phyloP scores from a whole-genome alignment of 2,888 invertebrate genomes.

The Keiferia lycopersicella region DNA sequence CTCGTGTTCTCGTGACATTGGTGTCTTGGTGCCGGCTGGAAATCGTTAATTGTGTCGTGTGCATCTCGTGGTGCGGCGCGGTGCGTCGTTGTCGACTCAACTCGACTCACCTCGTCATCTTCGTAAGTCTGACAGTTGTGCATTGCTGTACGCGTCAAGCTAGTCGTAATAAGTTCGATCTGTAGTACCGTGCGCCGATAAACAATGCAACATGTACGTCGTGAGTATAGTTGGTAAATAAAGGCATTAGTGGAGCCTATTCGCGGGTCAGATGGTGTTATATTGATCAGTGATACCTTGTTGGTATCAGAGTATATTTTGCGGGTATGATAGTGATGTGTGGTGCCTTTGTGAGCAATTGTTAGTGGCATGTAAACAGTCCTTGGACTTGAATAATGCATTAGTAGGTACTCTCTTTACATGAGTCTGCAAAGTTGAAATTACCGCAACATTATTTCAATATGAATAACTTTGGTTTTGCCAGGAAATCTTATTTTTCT shows the following conservation, averaged over 20 bases:
- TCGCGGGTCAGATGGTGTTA: constrained; percentile 24
- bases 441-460: not conserved
- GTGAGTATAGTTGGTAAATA: constrained; percentile 60
- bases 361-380: constrained; percentile 18
- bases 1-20: constrained; percentile 45
- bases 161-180: constrained; percentile 35
- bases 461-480: not conserved
- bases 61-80: constrained; percentile 53
- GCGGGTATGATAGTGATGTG: not conserved
- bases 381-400: constrained; percentile 24
- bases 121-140: constrained; percentile 37
- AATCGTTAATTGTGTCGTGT: constrained; percentile 56
- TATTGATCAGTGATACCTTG: not conserved
- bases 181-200: constrained; percentile 49
- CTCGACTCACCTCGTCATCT: constrained; percentile 40
- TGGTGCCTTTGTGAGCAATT: not conserved
- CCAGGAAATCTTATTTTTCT: constrained; percentile 2
- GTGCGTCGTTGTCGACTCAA: constrained; percentile 44
- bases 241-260: constrained; percentile 30
- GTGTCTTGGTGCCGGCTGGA: constrained; percentile 60
- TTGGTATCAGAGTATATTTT: not conserved
- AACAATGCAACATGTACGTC: constrained; percentile 67
- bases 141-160: constrained; percentile 41
- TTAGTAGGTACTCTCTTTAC: not conserved
- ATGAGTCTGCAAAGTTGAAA: constrained; percentile 4